Evolutionary conservation across 1,140 invertebrate genomes (phyloP), one percentile per base, ranked within the genome.

Genomic region (Dendroctonus valens): DNA sequence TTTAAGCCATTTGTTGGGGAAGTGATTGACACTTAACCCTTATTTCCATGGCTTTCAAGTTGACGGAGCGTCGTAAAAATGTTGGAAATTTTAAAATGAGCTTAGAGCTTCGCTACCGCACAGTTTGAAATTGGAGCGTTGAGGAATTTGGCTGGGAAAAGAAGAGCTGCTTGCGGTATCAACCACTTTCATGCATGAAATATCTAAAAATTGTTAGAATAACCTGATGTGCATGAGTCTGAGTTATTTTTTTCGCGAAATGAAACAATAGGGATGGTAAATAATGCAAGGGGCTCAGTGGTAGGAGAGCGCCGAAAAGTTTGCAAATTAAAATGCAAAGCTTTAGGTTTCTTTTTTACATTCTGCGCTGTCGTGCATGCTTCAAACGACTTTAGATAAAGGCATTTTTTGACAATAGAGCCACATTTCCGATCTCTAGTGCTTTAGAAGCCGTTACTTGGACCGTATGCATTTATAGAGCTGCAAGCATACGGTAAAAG

Each of bases 1-100:
- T 11, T 51, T 51, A n/a, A n/a, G 49, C 9, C 14, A 51, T 51
- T 51, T n/a, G 12, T 14, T 7, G 9, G 9, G 9, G 14, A 51
- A 51, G 49, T 51, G 49, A 51, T 51, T 51, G 49, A 14, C 49
- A 51, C 14, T 51, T 51, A 51, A 15, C 14, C 49, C 49, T 51
- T 51, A 51, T 51, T 51, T 51, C 49, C 49, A 15, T 15, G 14
- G 49, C 49, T 51, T 51, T 51, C 14, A 51, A 7, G 14, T 51
- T 51, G 49, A 51, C 49, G 49, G n/a, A 15, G 9, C 49, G 8
- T 51, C 14, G 9, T 51, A 51, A 51, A 51, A 51, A 51, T 51
- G 49, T 51, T 51, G 7, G 7, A 51, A n/a, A 51, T n/a, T 51
- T 15, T 51, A 11, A 51, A n/a, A 51, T n/a, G 14, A 51, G 42